phyloP scores from a whole-genome alignment of 2,888 invertebrate species.

The Drosophila phalerata region DNA sequence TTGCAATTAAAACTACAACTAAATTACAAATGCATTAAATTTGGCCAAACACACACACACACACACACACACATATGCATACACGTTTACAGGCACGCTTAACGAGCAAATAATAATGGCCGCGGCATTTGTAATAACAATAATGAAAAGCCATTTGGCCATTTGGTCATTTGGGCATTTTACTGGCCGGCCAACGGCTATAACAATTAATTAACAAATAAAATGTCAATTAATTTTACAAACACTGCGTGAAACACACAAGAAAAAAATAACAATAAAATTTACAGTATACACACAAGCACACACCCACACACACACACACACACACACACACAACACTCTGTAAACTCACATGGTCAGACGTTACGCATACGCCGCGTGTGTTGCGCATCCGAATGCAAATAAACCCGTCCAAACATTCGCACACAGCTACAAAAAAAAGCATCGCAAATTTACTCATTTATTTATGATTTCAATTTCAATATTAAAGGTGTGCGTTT shows the following conservation, averaged over 20 bases:
- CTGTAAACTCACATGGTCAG: slow-evolving; percentile 6
- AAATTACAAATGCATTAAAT: slow-evolving; percentile 82
- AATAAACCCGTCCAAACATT: slow-evolving; percentile 43
- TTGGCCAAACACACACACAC: slow-evolving; percentile 44
- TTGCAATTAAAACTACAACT: slow-evolving; percentile 81
- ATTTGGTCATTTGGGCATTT: slow-evolving; percentile 49
- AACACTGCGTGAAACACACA: slow-evolving; percentile 70
- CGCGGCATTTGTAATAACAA: slow-evolving; percentile 78
- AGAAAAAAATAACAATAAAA: slow-evolving; percentile 80
- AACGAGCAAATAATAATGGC: slow-evolving; percentile 78
- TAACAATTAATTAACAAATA: slow-evolving; percentile 85
- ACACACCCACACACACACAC: slow-evolving; percentile 27
- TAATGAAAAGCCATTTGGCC: slow-evolving; percentile 77
- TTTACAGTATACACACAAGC: slow-evolving; percentile 51
- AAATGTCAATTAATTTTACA: slow-evolving; percentile 85
- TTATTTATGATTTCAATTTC: slow-evolving; percentile 82
- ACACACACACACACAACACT: neutral
- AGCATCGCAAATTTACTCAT: slow-evolving; percentile 72
- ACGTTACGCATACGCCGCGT: slow-evolving; percentile 56
- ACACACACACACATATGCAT: slow-evolving; percentile 12
- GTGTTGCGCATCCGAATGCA: slow-evolving; percentile 30
- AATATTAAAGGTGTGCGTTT: slow-evolving; percentile 76
- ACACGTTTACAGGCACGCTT: slow-evolving; percentile 34
- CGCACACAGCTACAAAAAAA: slow-evolving; percentile 31
- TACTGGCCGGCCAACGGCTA: slow-evolving; percentile 64